Conservation (phyloP, 1,140 invertebrate genomes). For the Trinorchestia longiramus region DNA sequence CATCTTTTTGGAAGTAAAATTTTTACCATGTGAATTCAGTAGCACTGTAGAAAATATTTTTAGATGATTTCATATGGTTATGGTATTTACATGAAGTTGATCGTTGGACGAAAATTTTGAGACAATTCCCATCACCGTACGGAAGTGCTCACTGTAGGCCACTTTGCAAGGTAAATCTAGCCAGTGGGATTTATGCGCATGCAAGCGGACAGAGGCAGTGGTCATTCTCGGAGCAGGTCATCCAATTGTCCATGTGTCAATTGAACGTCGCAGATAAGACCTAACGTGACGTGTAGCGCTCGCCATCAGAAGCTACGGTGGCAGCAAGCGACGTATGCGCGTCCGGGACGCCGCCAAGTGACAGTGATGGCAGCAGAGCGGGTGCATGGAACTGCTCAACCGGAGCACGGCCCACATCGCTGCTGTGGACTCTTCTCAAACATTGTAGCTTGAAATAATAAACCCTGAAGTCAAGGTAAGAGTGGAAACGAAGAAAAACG, state of each 20-base stretch:
- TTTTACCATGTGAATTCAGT: background rate
- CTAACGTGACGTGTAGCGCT: constrained; percentile 27
- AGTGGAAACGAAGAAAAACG: background rate
- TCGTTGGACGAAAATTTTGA: background rate
- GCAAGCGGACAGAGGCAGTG: background rate
- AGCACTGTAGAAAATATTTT: background rate
- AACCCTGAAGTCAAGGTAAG: background rate
- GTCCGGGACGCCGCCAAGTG: background rate
- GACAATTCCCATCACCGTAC: background rate
- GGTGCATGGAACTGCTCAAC: too few relatives aligned
- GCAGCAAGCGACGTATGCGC: constrained; percentile 3
- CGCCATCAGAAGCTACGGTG: constrained; percentile 28
- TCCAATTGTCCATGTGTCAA: constrained; percentile 53
- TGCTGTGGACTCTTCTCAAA: background rate
- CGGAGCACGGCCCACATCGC: background rate
- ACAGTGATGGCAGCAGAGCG: background rate
- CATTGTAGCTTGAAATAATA: background rate
- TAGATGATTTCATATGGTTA: background rate
- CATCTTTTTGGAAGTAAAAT: background rate
- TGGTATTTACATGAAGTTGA: background rate
- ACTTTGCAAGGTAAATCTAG: constrained; percentile 11
- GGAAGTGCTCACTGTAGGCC: background rate
- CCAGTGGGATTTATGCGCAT: constrained; percentile 8
- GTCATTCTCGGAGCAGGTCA: constrained; percentile 43
- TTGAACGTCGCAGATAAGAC: constrained; percentile 52